Base-by-base conservation (phyloP, 2,797 vertebrate genomes). In the Spatula versicolor region DNA sequence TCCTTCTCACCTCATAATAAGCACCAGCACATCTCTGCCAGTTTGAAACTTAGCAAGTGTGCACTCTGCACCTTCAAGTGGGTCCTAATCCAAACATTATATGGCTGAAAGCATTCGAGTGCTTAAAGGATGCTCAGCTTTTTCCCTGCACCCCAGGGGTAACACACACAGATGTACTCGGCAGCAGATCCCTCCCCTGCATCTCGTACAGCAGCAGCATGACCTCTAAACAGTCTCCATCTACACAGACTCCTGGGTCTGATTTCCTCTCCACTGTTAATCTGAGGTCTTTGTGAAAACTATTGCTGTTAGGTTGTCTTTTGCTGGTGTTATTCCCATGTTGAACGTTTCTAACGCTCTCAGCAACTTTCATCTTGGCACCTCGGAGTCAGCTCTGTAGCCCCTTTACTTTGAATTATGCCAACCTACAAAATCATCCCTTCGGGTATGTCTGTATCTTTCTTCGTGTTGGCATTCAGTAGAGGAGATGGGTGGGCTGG, bases 31-130 rank as follows among this genome's bases (percentile, higher is more conserved):
- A 93, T 75, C 81, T 86, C 86, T 83, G 81, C 30, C 7, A 2
- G 50, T 33, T 93, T 93, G 74, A 75, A 95, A 95, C 78, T 83
- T 81, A 25, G 90, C 71, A 74, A 75, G 78, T 41, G 71, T 80
- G 81, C 86, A 88, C 78, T 59, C 83, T 86, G 81, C 60, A 82
- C 93, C 94, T 79, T 95, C 41, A 43, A 95, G 96, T 87, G 90
- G 91, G 60, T 94, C 90, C 62, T 94, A 94, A 95, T 96, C 93
- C 93, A 90, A 94, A 91, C 81, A 92, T 86, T 84, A 63, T 28
- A 72, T 80, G 78, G 69, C 68, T 94, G 88, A 81, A 95, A 92
- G 86, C 81, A 80, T 93, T 87, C 0, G 6, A 90, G 91, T 72
- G 75, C 72, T 93, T 82, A 73, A 93, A 94, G 75, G 81, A 92